Conservation (phyloP, 2,797 vertebrate species). For the Aeoliscus strigatus region DNA sequence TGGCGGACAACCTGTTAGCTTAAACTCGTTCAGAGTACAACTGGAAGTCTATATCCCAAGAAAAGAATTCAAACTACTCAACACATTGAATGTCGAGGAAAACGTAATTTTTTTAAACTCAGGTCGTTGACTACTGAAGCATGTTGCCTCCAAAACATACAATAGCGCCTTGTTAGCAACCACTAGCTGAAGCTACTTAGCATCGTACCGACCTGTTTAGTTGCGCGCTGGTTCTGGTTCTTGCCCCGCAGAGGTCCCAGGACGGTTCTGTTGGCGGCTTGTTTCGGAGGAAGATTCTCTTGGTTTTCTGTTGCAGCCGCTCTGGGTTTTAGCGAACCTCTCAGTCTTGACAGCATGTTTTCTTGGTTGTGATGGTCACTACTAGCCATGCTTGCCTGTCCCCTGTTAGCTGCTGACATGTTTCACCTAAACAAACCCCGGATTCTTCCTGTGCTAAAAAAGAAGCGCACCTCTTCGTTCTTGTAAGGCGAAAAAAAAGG, state of each 20-base stretch:
- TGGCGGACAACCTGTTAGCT: conserved; percentile 45
- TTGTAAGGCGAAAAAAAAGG: not conserved
- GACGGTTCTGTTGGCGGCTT: conserved; percentile 62
- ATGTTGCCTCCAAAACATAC: conserved; percentile 21
- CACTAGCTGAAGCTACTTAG: conserved; percentile 7
- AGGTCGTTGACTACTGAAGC: too few relatives aligned
- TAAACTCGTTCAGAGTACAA: too few relatives aligned
- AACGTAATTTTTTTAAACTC: too few relatives aligned
- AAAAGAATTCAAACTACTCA: too few relatives aligned
- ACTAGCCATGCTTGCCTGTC: conserved; percentile 50
- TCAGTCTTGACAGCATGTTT: conserved; percentile 61
- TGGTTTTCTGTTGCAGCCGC: conserved; percentile 72
- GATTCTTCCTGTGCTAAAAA: not conserved
- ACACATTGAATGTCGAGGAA: too few relatives aligned
- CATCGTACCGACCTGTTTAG: conserved; percentile 67
- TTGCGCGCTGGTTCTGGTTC: conserved; percentile 61
- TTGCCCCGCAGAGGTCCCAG: conserved; percentile 74
- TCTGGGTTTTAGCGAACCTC: conserved; percentile 49
- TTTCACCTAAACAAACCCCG: not conserved
- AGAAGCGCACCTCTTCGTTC: rapidly evolving
- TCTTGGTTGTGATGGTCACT: conserved; percentile 65
- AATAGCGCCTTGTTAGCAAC: conserved; percentile 2
- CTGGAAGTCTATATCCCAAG: too few relatives aligned
- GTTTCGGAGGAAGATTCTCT: conserved; percentile 81
- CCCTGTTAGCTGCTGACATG: conserved; percentile 66